These are phyloP conservation scores for Micromys minutus DNA, from an alignment of 2,113 vertebrate genomes.

Conservation along the genomic window DNA sequence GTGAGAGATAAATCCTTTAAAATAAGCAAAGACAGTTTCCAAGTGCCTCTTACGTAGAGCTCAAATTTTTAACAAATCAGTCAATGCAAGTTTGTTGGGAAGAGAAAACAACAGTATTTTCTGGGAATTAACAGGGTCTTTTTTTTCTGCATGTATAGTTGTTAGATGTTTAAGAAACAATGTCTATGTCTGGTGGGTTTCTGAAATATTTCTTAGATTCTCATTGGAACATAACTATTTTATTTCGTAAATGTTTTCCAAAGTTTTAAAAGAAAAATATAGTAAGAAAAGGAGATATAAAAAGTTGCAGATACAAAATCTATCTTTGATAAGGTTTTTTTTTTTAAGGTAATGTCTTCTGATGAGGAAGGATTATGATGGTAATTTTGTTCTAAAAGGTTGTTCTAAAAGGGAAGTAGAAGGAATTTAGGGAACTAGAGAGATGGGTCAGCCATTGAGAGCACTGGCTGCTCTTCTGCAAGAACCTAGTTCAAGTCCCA, in stretches of 20 bases:
- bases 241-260: background rate
- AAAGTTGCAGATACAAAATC: background rate
- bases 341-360: background rate
- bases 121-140: background rate
- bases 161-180: background rate
- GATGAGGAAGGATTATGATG: background rate
- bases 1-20: background rate
- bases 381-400: background rate
- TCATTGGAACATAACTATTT: background rate
- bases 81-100: background rate
- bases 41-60: background rate
- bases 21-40: background rate
- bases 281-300: background rate
- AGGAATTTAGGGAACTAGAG: background rate
- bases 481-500: background rate
- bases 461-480: background rate
- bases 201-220: background rate
- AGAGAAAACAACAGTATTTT: background rate
- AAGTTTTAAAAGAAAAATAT: background rate
- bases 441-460: background rate
- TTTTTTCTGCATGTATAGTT: background rate
- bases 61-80: background rate
- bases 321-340: background rate
- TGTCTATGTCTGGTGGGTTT: background rate
- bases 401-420: background rate